Evolutionary conservation across 1,140 invertebrate genomes (phyloP).

Genomic region (Wiebesia pumilae): DNA sequence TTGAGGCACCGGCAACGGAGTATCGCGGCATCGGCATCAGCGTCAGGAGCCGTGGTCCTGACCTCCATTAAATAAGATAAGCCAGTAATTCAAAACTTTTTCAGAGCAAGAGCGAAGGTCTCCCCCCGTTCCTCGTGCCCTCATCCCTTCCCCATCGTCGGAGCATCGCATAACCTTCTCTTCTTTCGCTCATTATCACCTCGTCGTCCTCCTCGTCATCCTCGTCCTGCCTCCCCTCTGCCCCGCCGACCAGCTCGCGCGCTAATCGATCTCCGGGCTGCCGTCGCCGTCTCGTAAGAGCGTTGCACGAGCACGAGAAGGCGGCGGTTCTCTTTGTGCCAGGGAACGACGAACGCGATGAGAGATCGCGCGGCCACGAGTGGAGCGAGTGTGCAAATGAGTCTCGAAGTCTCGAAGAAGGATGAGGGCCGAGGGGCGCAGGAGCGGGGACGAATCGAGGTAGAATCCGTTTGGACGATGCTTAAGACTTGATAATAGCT

Average conservation of each 20-base stretch:
- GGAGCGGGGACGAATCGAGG: background rate
- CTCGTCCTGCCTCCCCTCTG: background rate
- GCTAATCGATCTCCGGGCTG: constrained; percentile 18
- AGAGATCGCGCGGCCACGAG: background rate
- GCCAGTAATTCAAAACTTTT: constrained; percentile 42
- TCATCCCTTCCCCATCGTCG: background rate
- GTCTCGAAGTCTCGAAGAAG: background rate
- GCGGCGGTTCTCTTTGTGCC: background rate
- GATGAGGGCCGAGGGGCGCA: background rate
- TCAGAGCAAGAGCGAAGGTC: background rate
- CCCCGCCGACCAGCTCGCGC: background rate
- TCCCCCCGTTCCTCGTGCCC: background rate
- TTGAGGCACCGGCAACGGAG: background rate
- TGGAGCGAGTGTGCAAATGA: constrained; percentile 12
- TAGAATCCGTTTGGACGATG: background rate
- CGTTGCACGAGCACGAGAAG: background rate
- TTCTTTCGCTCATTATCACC: constrained; percentile 48
- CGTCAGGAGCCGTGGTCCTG: background rate
- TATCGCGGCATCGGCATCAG: background rate
- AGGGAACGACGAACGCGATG: background rate
- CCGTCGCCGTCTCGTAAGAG: background rate
- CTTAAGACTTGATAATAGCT: background rate
- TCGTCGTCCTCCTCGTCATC: background rate
- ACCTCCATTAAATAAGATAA: constrained; percentile 42
- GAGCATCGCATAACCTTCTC: constrained; percentile 30